Conservation (phyloP, 2,888 invertebrate genomes). For the Creontiades dilutus region DNA sequence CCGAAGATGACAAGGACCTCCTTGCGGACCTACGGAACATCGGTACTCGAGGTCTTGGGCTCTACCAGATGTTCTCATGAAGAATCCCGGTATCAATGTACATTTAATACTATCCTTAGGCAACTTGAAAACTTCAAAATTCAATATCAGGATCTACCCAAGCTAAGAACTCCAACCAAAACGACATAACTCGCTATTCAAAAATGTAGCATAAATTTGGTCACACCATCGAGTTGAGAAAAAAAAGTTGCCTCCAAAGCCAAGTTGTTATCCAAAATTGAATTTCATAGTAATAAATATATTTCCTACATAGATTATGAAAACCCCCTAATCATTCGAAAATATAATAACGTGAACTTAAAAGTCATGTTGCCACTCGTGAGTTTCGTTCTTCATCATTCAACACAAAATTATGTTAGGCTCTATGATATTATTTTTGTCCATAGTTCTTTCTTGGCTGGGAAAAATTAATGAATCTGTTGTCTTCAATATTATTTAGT, state of each 20-base stretch:
- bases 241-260: background rate
- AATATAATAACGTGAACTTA: background rate
- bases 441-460: background rate
- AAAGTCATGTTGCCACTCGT: conserved; percentile 56
- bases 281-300: background rate
- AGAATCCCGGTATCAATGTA: background rate
- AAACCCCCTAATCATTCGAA: conserved; percentile 29
- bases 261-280: background rate
- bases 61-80: conserved; percentile 72
- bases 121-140: background rate
- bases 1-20: conserved; percentile 63
- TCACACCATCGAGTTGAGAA: background rate
- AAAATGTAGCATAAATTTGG: background rate
- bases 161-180: background rate
- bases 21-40: conserved; percentile 57
- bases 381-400: conserved; percentile 31
- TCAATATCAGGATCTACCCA: background rate
- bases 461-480: background rate
- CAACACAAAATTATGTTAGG: background rate
- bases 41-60: conserved; percentile 56
- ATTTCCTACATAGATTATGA: background rate
- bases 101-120: background rate
- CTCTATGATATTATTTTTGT: background rate
- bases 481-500: background rate
- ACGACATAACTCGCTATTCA: background rate